Percentiles rank a stretch among this genome's conserved stretches.
These are phyloP conservation scores for Drosophila setifemur DNA, from an alignment of 1,140 invertebrate genomes.

Conservation along the genomic window DNA sequence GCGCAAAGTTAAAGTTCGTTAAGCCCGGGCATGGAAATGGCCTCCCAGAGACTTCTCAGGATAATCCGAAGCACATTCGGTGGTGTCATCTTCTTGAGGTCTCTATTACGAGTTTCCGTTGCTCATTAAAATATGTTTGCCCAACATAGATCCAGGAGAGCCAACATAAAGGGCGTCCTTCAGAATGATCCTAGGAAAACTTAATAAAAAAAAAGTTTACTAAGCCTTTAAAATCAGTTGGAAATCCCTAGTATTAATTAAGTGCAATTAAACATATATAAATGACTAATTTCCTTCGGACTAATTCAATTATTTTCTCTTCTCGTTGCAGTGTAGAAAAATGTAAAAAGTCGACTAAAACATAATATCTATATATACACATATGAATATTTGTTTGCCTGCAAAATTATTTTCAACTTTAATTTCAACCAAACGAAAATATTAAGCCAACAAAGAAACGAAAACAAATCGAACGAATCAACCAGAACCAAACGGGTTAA, in stretches of 20 bases:
- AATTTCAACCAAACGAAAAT: slow-evolving; percentile 59
- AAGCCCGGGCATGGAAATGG: slow-evolving; percentile 53
- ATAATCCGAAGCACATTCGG: slow-evolving; percentile 17
- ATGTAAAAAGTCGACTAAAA: slow-evolving; percentile 81
- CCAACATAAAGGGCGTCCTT: not conserved
- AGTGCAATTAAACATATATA: not conserved
- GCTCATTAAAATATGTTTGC: not conserved
- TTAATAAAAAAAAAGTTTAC: no score
- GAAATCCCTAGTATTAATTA: not conserved
- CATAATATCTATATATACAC: slow-evolving; percentile 56
- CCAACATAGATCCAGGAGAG: not conserved
- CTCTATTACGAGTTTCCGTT: slow-evolving; percentile 25
- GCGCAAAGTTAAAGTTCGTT: slow-evolving; percentile 56
- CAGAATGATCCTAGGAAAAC: not conserved
- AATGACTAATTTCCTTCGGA: slow-evolving; percentile 3
- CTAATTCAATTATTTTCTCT: no score
- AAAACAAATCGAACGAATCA: slow-evolving; percentile 36
- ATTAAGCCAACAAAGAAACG: slow-evolving; percentile 21
- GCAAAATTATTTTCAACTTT: slow-evolving; percentile 76
- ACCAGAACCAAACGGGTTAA: slow-evolving; percentile 51
- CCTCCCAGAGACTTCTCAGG: not conserved
- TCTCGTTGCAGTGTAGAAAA: slow-evolving; percentile 78
- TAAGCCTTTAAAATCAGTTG: no score
- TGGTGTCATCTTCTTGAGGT: slow-evolving; percentile 49
- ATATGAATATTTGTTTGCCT: slow-evolving; percentile 71